A percentile compares a stretch with the other conserved stretches of the same genome.
phyloP scores from a whole-genome alignment of 2,113 vertebrate genomes.

The Osmerus eperlanus region DNA sequence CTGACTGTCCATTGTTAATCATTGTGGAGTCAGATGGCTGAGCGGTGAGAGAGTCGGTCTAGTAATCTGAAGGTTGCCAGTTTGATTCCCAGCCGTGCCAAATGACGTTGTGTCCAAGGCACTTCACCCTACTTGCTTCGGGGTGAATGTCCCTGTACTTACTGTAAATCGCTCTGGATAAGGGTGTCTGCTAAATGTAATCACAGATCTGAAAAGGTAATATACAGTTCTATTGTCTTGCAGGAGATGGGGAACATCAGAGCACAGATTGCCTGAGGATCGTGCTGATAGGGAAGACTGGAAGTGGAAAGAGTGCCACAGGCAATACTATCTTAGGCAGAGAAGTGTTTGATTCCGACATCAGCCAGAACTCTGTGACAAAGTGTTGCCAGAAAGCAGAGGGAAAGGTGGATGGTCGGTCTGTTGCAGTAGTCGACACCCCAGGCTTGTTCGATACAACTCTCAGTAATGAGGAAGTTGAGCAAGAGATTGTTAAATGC shows the following conservation, averaged over 20 bases:
- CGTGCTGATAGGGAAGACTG: neutral
- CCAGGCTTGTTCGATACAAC: neutral
- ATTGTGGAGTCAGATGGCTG: too few relatives aligned
- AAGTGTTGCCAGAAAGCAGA: constrained; percentile 20
- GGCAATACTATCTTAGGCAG: constrained; percentile 16
- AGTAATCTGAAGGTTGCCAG: too few relatives aligned
- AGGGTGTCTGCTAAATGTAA: fast-evolving
- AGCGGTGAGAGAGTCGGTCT: too few relatives aligned
- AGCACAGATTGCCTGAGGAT: neutral
- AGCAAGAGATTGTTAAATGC: constrained; percentile 16
- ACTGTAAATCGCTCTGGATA: too few relatives aligned
- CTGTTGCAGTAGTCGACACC: constrained; percentile 21
- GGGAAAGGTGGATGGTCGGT: constrained; percentile 14
- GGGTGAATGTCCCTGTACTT: too few relatives aligned
- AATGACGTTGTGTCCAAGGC: too few relatives aligned
- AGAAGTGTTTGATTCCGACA: neutral
- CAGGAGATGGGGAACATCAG: too few relatives aligned
- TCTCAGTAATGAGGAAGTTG: neutral
- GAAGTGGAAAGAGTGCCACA: neutral
- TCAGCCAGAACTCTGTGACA: neutral
- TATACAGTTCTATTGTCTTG: too few relatives aligned
- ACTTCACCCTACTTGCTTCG: too few relatives aligned
- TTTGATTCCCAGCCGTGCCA: too few relatives aligned
- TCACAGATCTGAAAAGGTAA: too few relatives aligned
- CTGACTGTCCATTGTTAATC: too few relatives aligned